These are phyloP conservation scores for Gallinago solitaria DNA, from an alignment of 2,797 vertebrate genomes.

Conservation along the genomic window DNA sequence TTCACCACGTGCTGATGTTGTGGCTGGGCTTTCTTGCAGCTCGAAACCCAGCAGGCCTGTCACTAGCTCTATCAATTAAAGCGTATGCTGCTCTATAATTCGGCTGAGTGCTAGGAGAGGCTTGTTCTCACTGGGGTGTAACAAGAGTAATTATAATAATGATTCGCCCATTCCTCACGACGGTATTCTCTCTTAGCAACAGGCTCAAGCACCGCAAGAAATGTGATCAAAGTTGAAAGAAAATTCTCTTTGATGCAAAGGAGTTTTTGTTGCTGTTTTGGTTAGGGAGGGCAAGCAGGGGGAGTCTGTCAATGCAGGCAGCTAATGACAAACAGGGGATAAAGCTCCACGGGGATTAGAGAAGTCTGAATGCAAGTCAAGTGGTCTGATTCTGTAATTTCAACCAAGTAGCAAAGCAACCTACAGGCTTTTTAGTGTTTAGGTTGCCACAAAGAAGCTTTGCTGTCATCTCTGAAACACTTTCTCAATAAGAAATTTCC, in stretches of 20 bases:
- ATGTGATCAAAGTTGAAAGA: slow-evolving; percentile 37
- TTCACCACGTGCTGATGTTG: not conserved
- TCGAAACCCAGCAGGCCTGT: slow-evolving; percentile 17
- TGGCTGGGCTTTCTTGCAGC: not conserved
- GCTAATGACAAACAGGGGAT: slow-evolving; percentile 52
- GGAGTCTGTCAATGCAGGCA: slow-evolving; percentile 28
- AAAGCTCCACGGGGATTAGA: slow-evolving; percentile 52
- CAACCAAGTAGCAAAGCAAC: slow-evolving; percentile 57
- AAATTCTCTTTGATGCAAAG: slow-evolving; percentile 56
- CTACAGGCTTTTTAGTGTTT: slow-evolving; percentile 52
- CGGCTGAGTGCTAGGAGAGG: not conserved
- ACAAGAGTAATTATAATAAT: slow-evolving; percentile 53
- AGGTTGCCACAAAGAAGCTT: slow-evolving; percentile 45
- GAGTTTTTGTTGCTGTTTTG: slow-evolving; percentile 64
- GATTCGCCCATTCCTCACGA: slow-evolving; percentile 1
- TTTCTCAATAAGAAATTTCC: slow-evolving; percentile 51
- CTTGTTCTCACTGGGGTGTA: slow-evolving; percentile 51
- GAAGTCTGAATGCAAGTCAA: slow-evolving; percentile 64
- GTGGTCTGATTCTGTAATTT: slow-evolving; percentile 70
- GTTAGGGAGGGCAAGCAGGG: slow-evolving; percentile 5
- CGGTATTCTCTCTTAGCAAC: slow-evolving; percentile 51
- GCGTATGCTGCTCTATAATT: not conserved
- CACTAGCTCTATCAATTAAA: slow-evolving; percentile 41
- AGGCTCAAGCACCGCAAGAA: not conserved
- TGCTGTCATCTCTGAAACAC: slow-evolving; percentile 48